phyloP scores from a whole-genome alignment of 2,797 vertebrate genomes.

The Anas flavirostris region DNA sequence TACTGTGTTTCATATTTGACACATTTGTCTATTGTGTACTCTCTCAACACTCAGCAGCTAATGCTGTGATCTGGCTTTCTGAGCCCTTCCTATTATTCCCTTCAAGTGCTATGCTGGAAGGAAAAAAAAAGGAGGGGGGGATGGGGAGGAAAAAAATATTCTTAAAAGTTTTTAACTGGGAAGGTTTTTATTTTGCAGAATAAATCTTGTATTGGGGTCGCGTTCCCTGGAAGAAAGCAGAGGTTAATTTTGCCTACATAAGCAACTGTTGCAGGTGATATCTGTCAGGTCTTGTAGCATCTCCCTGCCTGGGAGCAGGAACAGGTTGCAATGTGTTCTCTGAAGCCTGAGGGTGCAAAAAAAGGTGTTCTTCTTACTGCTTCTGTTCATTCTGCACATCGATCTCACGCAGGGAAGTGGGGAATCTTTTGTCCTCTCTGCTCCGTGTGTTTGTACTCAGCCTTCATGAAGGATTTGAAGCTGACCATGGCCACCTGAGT shows the following conservation, averaged over 20 bases:
- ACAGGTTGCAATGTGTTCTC: not conserved
- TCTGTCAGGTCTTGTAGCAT: slow-evolving; percentile 3
- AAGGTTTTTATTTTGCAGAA: not conserved
- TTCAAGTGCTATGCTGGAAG: not conserved
- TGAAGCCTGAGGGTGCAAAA: not conserved
- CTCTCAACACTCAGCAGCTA: slow-evolving; percentile 19
- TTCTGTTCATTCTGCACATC: not conserved
- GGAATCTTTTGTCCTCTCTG: not conserved
- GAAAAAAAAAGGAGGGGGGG: not conserved
- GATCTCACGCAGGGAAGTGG: not conserved
- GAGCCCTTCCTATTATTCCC: slow-evolving; percentile 20
- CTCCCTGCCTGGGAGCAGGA: not conserved
- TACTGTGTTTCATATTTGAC: slow-evolving; percentile 24
- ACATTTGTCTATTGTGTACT: slow-evolving; percentile 24
- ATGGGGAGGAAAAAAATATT: not conserved
- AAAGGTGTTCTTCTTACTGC: not conserved
- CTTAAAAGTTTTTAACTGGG: not conserved
- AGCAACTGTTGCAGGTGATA: not conserved
- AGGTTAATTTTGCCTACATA: not conserved
- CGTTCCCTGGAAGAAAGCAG: not conserved
- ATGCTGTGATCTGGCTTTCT: slow-evolving; percentile 11
- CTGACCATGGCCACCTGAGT: fast-evolving
- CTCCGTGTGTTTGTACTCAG: not conserved
- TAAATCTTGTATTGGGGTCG: not conserved
- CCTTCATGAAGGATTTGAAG: not conserved